Evolutionary conservation across 2,888 invertebrate genomes (phyloP), one percentile per base, ranked within the genome.

Genomic region (Arctia plantaginis): DNA sequence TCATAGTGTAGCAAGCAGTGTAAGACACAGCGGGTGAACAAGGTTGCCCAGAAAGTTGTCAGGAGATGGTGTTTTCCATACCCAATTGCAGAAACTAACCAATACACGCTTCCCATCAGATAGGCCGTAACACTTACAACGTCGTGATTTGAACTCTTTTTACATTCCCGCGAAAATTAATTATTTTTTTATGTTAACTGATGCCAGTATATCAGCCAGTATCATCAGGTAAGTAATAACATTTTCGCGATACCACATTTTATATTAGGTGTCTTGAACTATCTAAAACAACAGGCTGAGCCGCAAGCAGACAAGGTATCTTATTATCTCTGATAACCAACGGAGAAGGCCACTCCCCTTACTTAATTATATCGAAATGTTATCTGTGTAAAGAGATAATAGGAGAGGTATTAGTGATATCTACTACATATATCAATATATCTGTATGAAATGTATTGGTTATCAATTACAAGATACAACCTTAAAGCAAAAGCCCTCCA

Each of bases 311-410:
- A 39, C 55, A 59, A 64, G 33, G 44, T 64, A 30, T 65, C 33
- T 64, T 71, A 71, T 51, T 66, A 55, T 66, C 35, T 51, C 6
- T 47, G 65, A 71, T 65, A 71, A 71, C 35, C 10, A 68, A 39
- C 67, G 66, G 67, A 83, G 69, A 35, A 70, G 71, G 71, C 47
- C 71, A 33, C 18, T 69, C 69, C 27, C 59, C 59, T 30, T 62
- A 62, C 18, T 30, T 18, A n/a, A n/a, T n/a, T n/a, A n/a, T n/a
- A 62, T 62, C 62, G 30, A 62, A 62, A 18, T 30, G 62, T 62
- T 62, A 1, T 62, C 30, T 30, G 13, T 30, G 15, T 30, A 18
- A 62, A 30, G 30, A 62, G 62, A 30, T 18, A 62, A 30, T 62
- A 7, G 30, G 18, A 62, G 30, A 62, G 15, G 18, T 62, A 62